Evolutionary conservation across 2,113 vertebrate genomes (phyloP), one percentile per base, ranked within the genome.

Genomic region (Xiphophorus hellerii): DNA sequence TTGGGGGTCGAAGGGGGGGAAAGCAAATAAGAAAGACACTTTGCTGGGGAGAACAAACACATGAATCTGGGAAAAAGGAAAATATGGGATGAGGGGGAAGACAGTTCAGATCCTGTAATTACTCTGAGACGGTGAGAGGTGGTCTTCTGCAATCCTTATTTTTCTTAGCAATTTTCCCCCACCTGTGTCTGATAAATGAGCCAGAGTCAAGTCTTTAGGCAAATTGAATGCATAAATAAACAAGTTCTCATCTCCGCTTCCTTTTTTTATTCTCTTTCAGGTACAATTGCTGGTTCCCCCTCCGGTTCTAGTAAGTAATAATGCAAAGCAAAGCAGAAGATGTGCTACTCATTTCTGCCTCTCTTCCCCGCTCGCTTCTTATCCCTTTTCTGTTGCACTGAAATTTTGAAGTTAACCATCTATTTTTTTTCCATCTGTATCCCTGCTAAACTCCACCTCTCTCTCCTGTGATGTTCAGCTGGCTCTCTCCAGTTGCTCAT

Each of bases 281-380:
- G 93, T 92, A 80, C 92, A 69, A 90, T 93, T 76, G 93, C 93
- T 83, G 94, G 94, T 74, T 92, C 93, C 48, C 90, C 93, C 85
- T 92, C 93, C 86, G 94, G 94, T 89, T 93, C 94, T 30, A 94
- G 94, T 95, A 94, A 95, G 94, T 95, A 90, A 87, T 76, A 82
- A 87, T 62, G 74, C 80, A 83, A 67, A 77, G 70, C 72, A 17
- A 81, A 79, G 79, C 71, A 75, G 54, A 77, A 70, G 79, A 71
- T 33, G 61, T 77, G 73, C 27, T 69, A 29, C 73, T 73, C 69
- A 63, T 42, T 69, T 7, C 27, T 62, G 66, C 68, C 62, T 62
- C 63, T 65, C 71, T 74, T 70, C 51, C 68, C 65, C 25, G 64
- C 30, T 81, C 11, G 10, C 67, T 68, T 11, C 73, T 11, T 37